A percentile compares a stretch with the other conserved stretches of the same genome.
Conservation (phyloP, 2,113 vertebrate species). For the Bubalus kerabau region DNA sequence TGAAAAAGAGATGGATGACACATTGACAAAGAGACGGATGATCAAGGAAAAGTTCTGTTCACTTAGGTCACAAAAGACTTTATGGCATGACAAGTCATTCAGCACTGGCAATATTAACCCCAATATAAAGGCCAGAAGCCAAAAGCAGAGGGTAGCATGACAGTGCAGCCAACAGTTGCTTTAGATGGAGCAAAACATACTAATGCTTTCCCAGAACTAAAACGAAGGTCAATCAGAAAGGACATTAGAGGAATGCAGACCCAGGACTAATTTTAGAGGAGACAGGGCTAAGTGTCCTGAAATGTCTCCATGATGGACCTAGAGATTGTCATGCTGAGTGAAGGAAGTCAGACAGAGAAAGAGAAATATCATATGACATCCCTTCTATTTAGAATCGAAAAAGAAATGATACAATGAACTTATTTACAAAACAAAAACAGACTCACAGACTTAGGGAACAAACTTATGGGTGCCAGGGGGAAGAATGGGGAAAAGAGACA, state of each 20-base stretch:
- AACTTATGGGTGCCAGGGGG: background rate
- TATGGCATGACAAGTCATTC: background rate
- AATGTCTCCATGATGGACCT: background rate
- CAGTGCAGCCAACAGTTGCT: background rate
- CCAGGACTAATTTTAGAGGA: background rate
- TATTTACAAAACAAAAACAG: background rate
- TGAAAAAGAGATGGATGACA: background rate
- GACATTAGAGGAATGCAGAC: background rate
- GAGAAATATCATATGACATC: background rate
- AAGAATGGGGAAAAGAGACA: background rate
- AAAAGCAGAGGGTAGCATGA: background rate
- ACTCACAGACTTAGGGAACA: background rate
- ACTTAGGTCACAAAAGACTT: background rate
- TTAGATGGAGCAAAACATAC: background rate
- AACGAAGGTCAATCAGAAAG: background rate
- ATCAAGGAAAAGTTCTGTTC: background rate
- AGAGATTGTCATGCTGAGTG: background rate
- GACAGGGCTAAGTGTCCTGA: background rate
- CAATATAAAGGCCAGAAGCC: background rate
- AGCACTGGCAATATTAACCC: background rate
- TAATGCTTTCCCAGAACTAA: background rate
- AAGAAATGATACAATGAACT: background rate
- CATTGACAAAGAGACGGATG: background rate
- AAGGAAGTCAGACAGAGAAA: background rate
- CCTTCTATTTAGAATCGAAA: background rate